Base-by-base conservation (phyloP, 1,140 invertebrate species). In the Stegodyphus mimosarum region DNA sequence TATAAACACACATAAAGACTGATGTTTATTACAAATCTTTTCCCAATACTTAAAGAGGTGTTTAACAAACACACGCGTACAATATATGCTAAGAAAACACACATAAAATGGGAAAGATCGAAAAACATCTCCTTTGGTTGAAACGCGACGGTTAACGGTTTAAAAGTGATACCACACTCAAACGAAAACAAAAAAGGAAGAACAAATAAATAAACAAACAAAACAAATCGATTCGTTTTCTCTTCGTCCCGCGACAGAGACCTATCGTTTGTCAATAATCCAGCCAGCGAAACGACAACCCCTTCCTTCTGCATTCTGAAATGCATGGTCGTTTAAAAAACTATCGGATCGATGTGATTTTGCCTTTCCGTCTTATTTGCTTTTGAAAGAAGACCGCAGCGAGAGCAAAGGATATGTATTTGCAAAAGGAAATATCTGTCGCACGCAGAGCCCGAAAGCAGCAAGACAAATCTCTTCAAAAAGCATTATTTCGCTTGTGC, bases 331-430 rank as follows among this genome's bases (percentile, higher is more conserved):
- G 77, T 79, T 79, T 79, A 79, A 79, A 79, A 79, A 79, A 50
- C 77, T 50, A 79, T 79, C 55, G 66, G 77, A 66, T 79, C 77
- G 77, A 79, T 79, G 50, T 55, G 77, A 79, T 79, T 79, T 70
- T 66, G 50, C 77, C 77, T 77, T 77, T 77, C 60, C 74, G 55
- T 77, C 74, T 60, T 79, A 70, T 79, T 79, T 79, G 77, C 77
- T 70, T 70, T 79, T 50, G 64, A 63, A 50, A 79, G 48, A 49
- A 50, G 77, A 79, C 77, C 77, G 66, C 77, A 79, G 15, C 13
- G 33, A 17, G 55, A 2, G 17, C 13, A 50, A 11, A 51, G 60
- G 76, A 78, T 79, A 50, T 64, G 66, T 79, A 70, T 70, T 79
- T 79, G 77, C 67, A 49, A 69, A 79, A 79, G 77, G 77, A 79